phyloP scores from a whole-genome alignment of 2,888 invertebrate genomes.

The Noctua fimbriata region DNA sequence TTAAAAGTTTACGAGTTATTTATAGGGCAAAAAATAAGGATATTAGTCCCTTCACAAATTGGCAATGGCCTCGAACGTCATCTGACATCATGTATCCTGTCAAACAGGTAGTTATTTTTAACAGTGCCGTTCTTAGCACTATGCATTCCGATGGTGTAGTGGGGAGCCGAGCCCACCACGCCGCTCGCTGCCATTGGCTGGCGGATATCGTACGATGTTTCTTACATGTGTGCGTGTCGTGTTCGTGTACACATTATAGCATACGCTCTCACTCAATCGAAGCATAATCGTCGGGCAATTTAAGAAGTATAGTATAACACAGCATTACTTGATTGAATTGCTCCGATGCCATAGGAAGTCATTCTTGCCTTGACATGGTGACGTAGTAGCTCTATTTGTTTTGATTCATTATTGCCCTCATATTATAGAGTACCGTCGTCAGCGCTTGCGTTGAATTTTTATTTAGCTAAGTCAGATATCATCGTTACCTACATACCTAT shows the following conservation, averaged over 20 bases:
- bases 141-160: conserved; percentile 85
- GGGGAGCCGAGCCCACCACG: conserved; percentile 89
- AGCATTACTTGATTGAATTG: conserved; percentile 82
- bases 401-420: conserved; percentile 74
- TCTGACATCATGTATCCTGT: conserved; percentile 78
- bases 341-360: conserved; percentile 85
- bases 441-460: conserved; percentile 52
- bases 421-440: conserved; percentile 37
- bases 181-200: conserved; percentile 81
- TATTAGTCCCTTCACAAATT: conserved; percentile 70
- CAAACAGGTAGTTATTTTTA: conserved; percentile 89
- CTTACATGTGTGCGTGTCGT: conserved; percentile 79
- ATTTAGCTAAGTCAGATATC: conserved; percentile 55
- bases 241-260: conserved; percentile 71
- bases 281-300: conserved; percentile 85
- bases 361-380: conserved; percentile 81
- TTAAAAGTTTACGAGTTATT: not conserved
- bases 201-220: conserved; percentile 87
- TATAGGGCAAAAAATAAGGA: conserved; percentile 41
- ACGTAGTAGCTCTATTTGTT: conserved; percentile 73
- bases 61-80: conserved; percentile 83
- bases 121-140: conserved; percentile 86
- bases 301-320: conserved; percentile 78
- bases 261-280: conserved; percentile 80
- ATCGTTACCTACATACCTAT: conserved; percentile 14